Conservation (phyloP, 2,797 vertebrate genomes). For the Rhabdophis nuchalis region DNA sequence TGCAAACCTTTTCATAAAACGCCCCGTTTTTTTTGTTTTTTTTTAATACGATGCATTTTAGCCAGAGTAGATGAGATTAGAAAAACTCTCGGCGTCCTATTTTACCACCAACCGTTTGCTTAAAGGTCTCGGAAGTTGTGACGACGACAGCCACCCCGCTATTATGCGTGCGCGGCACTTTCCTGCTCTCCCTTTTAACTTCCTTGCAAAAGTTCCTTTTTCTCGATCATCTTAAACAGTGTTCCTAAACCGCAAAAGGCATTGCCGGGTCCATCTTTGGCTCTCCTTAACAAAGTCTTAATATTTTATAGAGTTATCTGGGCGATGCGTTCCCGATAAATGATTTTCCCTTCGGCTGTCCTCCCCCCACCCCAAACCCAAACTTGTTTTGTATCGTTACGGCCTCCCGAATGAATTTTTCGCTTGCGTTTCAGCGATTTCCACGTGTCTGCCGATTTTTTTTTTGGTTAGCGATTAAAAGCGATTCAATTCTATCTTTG, state of each 20-base stretch:
- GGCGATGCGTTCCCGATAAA: neutral
- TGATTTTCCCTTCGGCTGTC: constrained; percentile 9
- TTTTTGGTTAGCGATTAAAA: constrained; percentile 38
- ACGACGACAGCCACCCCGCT: neutral
- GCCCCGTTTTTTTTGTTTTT: neutral
- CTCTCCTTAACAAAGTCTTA: constrained; percentile 12
- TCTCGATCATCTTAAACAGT: neutral
- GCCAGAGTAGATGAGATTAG: neutral
- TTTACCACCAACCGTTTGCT: too few relatives aligned
- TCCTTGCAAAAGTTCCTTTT: neutral
- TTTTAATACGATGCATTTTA: neutral
- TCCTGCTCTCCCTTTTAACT: neutral
- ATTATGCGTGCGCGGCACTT: neutral
- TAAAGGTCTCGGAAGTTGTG: neutral
- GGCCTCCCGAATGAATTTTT: neutral
- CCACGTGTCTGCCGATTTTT: constrained; percentile 46
- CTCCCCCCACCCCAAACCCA: neutral
- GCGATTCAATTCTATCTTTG: constrained; percentile 40
- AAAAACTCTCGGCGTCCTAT: neutral
- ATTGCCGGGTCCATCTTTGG: neutral
- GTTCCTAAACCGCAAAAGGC: neutral
- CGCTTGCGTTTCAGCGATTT: constrained; percentile 33
- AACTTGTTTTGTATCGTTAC: constrained; percentile 16
- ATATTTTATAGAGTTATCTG: neutral
- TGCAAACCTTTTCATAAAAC: neutral